Conservation (phyloP, 2,113 vertebrate species). For the Phyllopteryx taeniolatus region DNA sequence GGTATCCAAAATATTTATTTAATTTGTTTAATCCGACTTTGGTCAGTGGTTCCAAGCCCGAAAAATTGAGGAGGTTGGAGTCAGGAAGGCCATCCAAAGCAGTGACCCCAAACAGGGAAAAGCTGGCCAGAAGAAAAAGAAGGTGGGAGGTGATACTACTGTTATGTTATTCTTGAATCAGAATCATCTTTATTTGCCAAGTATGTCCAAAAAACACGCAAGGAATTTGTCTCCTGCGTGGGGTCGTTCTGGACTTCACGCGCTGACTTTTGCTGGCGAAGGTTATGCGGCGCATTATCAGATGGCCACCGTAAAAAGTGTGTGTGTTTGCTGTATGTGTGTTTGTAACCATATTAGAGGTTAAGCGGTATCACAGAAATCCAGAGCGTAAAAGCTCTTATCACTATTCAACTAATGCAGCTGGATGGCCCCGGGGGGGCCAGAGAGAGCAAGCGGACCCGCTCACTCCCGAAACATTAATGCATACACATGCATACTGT, state of each 20-base stretch:
- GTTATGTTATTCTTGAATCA: no score
- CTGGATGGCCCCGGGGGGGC: constrained; percentile 11
- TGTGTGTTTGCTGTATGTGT: background rate
- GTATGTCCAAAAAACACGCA: no score
- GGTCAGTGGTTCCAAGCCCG: no score
- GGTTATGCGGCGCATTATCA: constrained; percentile 36
- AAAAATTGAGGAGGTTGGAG: no score
- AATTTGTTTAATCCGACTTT: no score
- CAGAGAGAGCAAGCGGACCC: constrained; percentile 5
- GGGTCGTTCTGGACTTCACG: constrained; percentile 13
- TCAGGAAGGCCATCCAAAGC: no score
- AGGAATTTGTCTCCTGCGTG: background rate
- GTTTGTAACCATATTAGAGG: constrained; percentile 20
- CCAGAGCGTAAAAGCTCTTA: constrained; percentile 42
- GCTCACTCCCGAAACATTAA: constrained; percentile 12
- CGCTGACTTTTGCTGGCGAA: constrained; percentile 24
- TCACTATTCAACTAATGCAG: constrained; percentile 45
- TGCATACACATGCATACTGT: background rate
- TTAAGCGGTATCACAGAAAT: constrained; percentile 43
- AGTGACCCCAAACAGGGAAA: no score
- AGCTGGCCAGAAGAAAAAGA: no score
- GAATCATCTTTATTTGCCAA: no score
- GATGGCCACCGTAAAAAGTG: constrained; percentile 22
- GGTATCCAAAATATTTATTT: no score
- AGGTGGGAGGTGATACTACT: no score